Base-by-base conservation (phyloP, 2,113 vertebrate species). In the Trematomus loennbergii region DNA sequence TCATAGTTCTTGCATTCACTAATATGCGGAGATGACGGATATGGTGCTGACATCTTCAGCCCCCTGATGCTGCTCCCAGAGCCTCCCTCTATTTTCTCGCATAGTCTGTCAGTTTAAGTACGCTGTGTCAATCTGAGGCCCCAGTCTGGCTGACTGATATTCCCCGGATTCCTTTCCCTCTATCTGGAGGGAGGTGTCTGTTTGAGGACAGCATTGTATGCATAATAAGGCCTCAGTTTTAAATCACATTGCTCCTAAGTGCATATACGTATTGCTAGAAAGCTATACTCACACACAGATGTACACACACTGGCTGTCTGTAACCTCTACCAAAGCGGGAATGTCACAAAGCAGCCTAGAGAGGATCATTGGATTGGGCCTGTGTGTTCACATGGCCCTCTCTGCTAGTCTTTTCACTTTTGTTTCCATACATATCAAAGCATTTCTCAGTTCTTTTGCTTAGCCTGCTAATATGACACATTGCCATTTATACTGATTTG, bases 361-460 rank as follows among this genome's bases (percentile, higher is more conserved):
- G 76, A 78, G 87, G 83, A 89, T 92, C 86, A 89, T 81, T 74
- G 81, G 74, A 43, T 87, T 50, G 88, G 83, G 84, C 69, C 71
- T 86, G 74, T 87, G 81, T 58, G 72, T 78, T 87, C 79, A 52
- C 59, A 43, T 68, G 86, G 68, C 79, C 82, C 84, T 87, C 77
- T 86, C 68, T 75, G 62, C 75, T 79, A 25, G 65, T 81, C 87
- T 85, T 89, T 88, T 86, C 77, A 81, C 84, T 90, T 90, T 90
- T 93, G 85, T 92, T 90, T 78, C 69, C 62, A 65, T 49, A 83
- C 82, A 87, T 90, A 91, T 92, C 87, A 93, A 94, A 92, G 92
- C 76, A 74, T 83, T 87, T 91, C 82, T 81, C 60, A 40, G 53
- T 66, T 83, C 83, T 86, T 88, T 87, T 65, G 40, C 84, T 76